Evolutionary conservation across 2,888 invertebrate species (phyloP), one percentile per base, ranked within the genome.

Genomic region (Xanthia icteritia): DNA sequence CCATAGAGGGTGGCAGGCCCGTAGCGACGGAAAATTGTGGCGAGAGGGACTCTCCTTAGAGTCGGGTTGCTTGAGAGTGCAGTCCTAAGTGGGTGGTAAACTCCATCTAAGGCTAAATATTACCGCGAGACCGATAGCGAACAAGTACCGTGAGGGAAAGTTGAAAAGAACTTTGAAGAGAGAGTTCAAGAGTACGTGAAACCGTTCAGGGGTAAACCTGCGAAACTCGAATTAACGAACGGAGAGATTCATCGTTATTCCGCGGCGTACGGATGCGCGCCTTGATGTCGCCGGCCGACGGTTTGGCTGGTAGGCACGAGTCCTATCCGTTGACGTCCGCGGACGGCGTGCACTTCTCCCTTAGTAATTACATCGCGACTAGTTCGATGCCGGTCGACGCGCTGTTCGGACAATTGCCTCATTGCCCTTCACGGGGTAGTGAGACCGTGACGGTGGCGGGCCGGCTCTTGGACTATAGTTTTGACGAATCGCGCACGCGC

Each of bases 81-180:
- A 97, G 96, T 97, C 94, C 96, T 93, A 97, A 97, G 95, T 90
- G 94, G 97, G 97, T 96, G 97, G 97, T 97, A 97, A 97, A 97
- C 94, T 95, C 94, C 95, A 94, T 95, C 95, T 95, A 95, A 96
- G 93, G 94, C 96, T 96, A 97, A 97, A 97, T 97, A 97, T 95
- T 88, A 94, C 94, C 96, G 95, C 95, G 97, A 97, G 97, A 97
- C 97, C 97, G 97, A 97, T 97, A 97, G 97, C 97, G 95, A 96
- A 96, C 95, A 97, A 97, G 97, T 97, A 97, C 97, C 97, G 97
- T 97, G 97, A 97, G 97, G 97, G 97, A 97, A 97, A 97, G 97
- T 95, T 97, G 97, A 97, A 97, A 97, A 97, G 97, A 96, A 97
- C 97, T 97, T 97, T 97, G 97, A 97, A 97, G 97, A 97, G 93